These are phyloP conservation scores for Tyria jacobaeae DNA, from an alignment of 2,888 invertebrate genomes.

Conservation along the genomic window DNA sequence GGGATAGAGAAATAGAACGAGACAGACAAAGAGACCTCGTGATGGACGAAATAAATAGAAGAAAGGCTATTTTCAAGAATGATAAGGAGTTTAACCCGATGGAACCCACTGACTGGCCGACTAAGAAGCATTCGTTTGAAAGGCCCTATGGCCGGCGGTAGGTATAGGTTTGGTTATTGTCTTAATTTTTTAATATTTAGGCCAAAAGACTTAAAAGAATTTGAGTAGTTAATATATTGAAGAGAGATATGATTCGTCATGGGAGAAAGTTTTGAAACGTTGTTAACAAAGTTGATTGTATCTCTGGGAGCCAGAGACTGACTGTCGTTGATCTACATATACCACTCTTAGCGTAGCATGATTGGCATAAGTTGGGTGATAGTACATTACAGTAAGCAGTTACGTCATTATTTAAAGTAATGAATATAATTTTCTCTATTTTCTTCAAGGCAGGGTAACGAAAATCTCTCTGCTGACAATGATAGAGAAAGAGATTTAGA, in stretches of 20 bases:
- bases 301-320: no score
- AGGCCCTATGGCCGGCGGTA: conserved; percentile 22
- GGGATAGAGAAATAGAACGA: neutral
- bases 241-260: no score
- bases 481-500: conserved; percentile 17
- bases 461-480: conserved; percentile 20
- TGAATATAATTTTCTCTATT: neutral
- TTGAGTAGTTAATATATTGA: no score
- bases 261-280: no score
- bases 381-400: no score
- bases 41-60: conserved; percentile 15
- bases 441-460: conserved; percentile 24
- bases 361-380: no score
- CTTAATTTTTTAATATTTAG: no score
- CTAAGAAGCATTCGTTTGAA: conserved; percentile 4
- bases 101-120: conserved; percentile 4
- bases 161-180: conserved; percentile 11
- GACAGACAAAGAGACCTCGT: conserved; percentile 4
- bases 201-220: no score
- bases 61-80: conserved; percentile 18
- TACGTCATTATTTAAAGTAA: no score
- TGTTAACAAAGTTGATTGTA: no score
- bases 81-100: conserved; percentile 8
- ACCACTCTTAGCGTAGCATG: no score
- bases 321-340: no score